phyloP scores from a whole-genome alignment of 2,888 invertebrate species.

The Rotaria sp. region DNA sequence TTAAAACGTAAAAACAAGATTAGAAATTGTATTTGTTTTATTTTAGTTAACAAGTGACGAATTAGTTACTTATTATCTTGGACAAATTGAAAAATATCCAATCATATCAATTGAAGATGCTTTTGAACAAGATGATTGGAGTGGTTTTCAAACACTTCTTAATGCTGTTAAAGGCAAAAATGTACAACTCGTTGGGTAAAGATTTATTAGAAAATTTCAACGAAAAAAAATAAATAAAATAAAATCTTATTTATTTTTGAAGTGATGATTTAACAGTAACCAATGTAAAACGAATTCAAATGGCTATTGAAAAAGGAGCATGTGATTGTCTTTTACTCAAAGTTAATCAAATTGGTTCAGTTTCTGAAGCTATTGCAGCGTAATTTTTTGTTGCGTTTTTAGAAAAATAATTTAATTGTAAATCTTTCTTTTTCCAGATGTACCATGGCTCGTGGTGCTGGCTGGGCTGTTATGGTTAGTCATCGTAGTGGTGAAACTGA shows the following conservation, averaged over 20 bases:
- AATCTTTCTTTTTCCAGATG: conserved; percentile 47
- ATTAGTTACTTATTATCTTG: conserved; percentile 75
- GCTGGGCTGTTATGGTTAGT: conserved; percentile 98
- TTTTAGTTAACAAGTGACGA: conserved; percentile 72
- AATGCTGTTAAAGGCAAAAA: conserved; percentile 63
- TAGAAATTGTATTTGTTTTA: too few species aligned
- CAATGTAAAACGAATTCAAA: conserved; percentile 79
- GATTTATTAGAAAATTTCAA: conserved; percentile 44
- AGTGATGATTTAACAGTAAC: conserved; percentile 88
- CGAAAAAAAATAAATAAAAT: conserved; percentile 69
- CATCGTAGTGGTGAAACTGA: conserved; percentile 96
- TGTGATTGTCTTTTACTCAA: conserved; percentile 93
- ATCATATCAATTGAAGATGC: conserved; percentile 97
- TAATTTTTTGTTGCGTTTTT: conserved; percentile 56
- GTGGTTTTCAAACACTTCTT: conserved; percentile 61
- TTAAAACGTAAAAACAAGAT: not conserved
- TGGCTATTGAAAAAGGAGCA: conserved; percentile 87
- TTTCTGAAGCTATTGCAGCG: conserved; percentile 94
- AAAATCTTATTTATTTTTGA: conserved; percentile 67
- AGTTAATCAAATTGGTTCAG: conserved; percentile 96
- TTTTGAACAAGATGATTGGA: conserved; percentile 98
- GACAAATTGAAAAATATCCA: conserved; percentile 78
- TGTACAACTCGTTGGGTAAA: conserved; percentile 69
- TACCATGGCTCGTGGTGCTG: conserved; percentile 57
- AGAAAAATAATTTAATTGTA: not conserved